These are phyloP conservation scores for Drosophila mulleri DNA, from an alignment of 2,888 invertebrate genomes.

Conservation along the genomic window DNA sequence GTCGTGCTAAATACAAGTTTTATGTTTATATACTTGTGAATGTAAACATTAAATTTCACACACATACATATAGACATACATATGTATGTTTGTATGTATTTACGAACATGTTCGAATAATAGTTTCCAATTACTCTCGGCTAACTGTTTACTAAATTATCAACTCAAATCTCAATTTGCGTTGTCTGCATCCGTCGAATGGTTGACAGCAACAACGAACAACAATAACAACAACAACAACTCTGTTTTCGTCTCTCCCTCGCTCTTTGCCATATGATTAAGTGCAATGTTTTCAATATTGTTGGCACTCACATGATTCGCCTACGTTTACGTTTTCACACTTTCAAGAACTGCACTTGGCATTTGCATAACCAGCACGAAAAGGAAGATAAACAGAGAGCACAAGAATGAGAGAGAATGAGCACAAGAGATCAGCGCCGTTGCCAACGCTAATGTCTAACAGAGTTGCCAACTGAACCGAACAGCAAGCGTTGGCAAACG, in stretches of 20 bases:
- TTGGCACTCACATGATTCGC: conserved; percentile 62
- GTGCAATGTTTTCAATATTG: conserved; percentile 26
- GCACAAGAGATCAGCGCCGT: conserved; percentile 6
- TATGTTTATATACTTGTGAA: not conserved
- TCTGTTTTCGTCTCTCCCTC: not conserved
- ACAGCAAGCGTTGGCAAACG: not conserved
- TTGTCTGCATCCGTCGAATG: conserved; percentile 26
- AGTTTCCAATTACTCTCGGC: conserved; percentile 24
- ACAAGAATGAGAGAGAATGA: conserved; percentile 10
- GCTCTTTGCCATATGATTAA: conserved; percentile 29
- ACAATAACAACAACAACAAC: conserved; percentile 7
- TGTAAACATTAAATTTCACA: not conserved
- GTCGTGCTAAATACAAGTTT: conserved; percentile 38
- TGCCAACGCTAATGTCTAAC: conserved; percentile 3
- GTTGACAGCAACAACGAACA: conserved; percentile 5
- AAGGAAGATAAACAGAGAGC: conserved; percentile 33
- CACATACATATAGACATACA: not conserved
- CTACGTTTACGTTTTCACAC: conserved; percentile 60
- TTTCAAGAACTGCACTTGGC: conserved; percentile 63
- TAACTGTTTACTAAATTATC: conserved; percentile 13
- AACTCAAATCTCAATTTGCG: conserved; percentile 20
- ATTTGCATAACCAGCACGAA: conserved; percentile 66
- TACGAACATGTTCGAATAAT: conserved; percentile 16
- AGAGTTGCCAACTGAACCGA: conserved; percentile 25
- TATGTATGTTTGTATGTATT: not conserved